These are phyloP conservation scores for Enteromius anoplus DNA, from an alignment of 2,797 vertebrate species.

Conservation along the genomic window DNA sequence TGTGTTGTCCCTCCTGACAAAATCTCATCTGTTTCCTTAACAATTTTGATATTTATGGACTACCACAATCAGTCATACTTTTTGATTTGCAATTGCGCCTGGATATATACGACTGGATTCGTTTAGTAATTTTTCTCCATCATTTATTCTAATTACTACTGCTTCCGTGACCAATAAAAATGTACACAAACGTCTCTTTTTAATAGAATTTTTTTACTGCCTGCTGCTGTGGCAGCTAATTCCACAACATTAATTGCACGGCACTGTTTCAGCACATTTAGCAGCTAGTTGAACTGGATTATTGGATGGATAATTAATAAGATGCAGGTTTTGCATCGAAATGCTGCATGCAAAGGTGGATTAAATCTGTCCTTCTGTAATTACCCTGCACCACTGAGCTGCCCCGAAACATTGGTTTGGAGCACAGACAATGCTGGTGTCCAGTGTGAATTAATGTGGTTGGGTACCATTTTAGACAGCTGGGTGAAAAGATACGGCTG, in stretches of 20 bases:
- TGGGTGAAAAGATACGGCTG: conserved; percentile 2
- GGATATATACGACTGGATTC: neutral
- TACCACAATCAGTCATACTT: neutral
- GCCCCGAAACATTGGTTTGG: conserved; percentile 6
- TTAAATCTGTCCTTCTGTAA: neutral
- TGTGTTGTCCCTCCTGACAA: neutral
- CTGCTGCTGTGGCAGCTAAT: neutral
- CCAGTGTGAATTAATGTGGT: neutral
- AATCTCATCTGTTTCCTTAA: neutral
- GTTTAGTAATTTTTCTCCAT: neutral
- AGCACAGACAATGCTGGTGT: neutral
- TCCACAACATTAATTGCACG: conserved; percentile 13
- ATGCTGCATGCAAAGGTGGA: neutral
- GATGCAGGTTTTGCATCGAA: neutral
- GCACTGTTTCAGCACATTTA: neutral
- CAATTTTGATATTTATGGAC: neutral
- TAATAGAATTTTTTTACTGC: neutral
- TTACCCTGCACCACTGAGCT: conserved; percentile 3
- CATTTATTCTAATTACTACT: conserved; percentile 12
- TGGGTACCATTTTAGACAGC: conserved; percentile 13
- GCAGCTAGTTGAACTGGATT: conserved; percentile 14
- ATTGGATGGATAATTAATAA: conserved; percentile 1
- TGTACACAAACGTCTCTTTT: neutral
- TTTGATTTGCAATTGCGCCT: neutral
- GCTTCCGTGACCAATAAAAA: conserved; percentile 1